Evolutionary conservation across 2,113 vertebrate species (phyloP), one percentile per base, ranked within the genome.

Genomic region (Notiomystis cincta): DNA sequence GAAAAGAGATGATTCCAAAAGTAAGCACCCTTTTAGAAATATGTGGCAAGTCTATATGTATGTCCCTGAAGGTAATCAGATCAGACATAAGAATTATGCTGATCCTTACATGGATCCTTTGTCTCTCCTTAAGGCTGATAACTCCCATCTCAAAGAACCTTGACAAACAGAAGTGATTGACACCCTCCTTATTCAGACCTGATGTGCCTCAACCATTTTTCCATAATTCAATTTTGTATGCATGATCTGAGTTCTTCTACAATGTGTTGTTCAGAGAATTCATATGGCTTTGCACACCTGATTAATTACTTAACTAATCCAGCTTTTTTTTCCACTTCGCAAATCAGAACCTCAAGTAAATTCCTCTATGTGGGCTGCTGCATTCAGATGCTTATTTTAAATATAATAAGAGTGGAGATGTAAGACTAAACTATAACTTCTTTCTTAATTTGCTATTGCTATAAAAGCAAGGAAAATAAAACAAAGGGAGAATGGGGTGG

Each of bases 251-350:
- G 48, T 72, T 92, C 92, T 89, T 77, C 70, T 82, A 23, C 45
- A 22, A 31, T 24, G 50, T 53, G 57, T n/a, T 60, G 30, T 76
- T 96, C 82, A 53, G 76, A 92, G 66, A 93, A 91, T 90, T 94
- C 90, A 87, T 50, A 84, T 84, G 79, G 61, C 54, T 95, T 91
- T 87, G 72, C 84, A 91, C 69, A 95, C 80, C 90, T 95, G 91
- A 95, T 89, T 94, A 95, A 90, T 95, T 95, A 57, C 54, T 90
- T 77, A 94, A 73, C 71, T 78, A 87, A 91, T 89, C 75, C 88
- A 84, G 47, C 30, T 91, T 90, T 23, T 86, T 67, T 67, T 77
- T 67, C 54, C 40, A 84, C 44, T 91, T 70, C 79, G 35, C 38
- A 61, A 92, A 83, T 71, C 58, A 51, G 37, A 87, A 85, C 33